Base-by-base conservation (phyloP, 2,113 vertebrate genomes). In the Cichladusa arquata region DNA sequence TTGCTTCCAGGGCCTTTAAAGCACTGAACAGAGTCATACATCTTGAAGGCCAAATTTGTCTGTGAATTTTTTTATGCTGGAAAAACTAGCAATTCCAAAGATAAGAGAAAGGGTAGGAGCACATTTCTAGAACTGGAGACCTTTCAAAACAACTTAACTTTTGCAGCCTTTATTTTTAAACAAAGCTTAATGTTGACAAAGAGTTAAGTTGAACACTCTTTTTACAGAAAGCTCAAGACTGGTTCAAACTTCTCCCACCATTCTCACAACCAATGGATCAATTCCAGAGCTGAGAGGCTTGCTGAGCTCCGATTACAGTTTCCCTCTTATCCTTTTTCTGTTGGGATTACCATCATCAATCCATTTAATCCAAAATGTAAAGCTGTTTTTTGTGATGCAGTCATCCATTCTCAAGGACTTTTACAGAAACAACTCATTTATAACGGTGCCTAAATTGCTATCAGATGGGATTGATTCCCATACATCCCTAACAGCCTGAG, bases 1-100 rank as follows among this genome's bases (percentile, higher is more conserved):
- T 93, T 96, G 90, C 95, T 98, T 98, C 94, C 96, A 97, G 73
- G 69, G 81, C 51, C 86, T 97, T 97, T 95, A 97, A 97, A 97
- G 92, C 86, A 95, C 78, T 81, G 91, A 96, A 96, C 97, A 86
- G 33, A 73, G 79, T 90, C 92, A 92, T 19, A 91, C 96, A 96
- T 92, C 93, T 90, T 36, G 17, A 84, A 86, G 26, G 28, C 23
- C 74, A 53, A 96, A 97, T 88, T 73, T 88, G 50, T 78, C 36
- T 64, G 58, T 67, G 34, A 86, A 38, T 82, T 96, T 96, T 96
- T 96, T 95, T 47, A 72, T 69, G 76, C 60, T 90, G 86, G 86
- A 96, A 80, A 93, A 95, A 86, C 72, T 73, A 92, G 69, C 45
- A 66, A 91, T 88, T 81, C 65, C 57, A 93, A 40, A 81, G 36